A percentile compares a stretch with the other conserved stretches of the same genome.
Evolutionary conservation across 2,113 vertebrate species (phyloP).

Genomic region (Chroicocephalus ridibundus): DNA sequence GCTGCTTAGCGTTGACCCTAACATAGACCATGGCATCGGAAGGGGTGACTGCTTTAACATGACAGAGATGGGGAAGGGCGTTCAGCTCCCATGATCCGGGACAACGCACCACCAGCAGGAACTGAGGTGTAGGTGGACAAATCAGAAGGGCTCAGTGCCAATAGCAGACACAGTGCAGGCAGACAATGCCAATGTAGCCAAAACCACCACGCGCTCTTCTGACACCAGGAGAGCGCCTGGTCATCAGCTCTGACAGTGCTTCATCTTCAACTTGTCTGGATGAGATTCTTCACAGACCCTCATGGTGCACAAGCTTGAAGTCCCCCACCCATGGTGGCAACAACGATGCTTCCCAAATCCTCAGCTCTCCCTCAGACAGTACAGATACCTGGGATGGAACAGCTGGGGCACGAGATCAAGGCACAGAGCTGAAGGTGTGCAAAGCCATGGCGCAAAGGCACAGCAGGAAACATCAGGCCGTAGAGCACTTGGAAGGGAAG

Average conservation of each 20-base stretch:
- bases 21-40: background rate
- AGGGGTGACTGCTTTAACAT: background rate
- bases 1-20: background rate
- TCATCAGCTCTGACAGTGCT: background rate
- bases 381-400: background rate
- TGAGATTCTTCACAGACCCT: background rate
- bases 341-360: background rate
- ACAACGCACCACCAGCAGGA: background rate
- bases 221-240: background rate
- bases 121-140: background rate
- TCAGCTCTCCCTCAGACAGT: background rate
- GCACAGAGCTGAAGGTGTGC: background rate
- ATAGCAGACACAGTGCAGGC: background rate
- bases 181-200: background rate
- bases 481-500: background rate
- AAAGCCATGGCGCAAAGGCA: background rate
- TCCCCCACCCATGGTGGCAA: background rate
- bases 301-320: background rate
- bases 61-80: background rate
- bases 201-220: background rate
- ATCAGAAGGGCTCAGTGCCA: background rate
- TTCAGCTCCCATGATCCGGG: background rate
- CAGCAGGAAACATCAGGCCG: background rate
- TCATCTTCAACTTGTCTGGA: background rate
- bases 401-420: background rate